Percentiles rank a stretch among this genome's conserved stretches.
These are phyloP conservation scores for Drosophila lacicola DNA, from an alignment of 2,888 invertebrate species.

Conservation along the genomic window DNA sequence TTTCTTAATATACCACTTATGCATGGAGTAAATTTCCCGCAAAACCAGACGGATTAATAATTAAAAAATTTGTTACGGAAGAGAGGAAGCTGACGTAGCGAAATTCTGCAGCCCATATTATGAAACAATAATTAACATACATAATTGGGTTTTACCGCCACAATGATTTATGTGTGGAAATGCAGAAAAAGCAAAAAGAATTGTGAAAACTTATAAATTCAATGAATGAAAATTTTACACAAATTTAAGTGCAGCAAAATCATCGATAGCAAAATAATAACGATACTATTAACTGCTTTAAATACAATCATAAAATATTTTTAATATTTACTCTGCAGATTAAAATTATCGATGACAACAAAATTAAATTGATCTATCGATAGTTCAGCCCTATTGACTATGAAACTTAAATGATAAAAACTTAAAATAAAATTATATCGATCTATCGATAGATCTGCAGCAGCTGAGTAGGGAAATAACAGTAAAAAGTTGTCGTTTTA, in stretches of 20 bases:
- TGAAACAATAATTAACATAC: slow-evolving; percentile 47
- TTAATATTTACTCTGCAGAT: no score
- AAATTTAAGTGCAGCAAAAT: not conserved
- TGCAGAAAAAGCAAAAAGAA: not conserved
- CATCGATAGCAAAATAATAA: not conserved
- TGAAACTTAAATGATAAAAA: no score
- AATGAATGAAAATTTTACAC: not conserved
- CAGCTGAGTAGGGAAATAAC: no score
- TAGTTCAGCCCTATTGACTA: no score
- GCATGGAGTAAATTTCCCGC: slow-evolving; percentile 1
- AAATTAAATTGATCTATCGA: no score
- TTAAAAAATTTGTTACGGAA: slow-evolving; percentile 16
- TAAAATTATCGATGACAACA: no score
- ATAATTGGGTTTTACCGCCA: slow-evolving; percentile 31
- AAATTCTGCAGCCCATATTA: not conserved
- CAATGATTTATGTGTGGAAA: slow-evolving; percentile 4
- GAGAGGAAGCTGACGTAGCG: not conserved
- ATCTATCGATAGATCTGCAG: no score
- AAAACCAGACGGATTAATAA: slow-evolving; percentile 25
- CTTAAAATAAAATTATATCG: no score
- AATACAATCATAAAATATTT: no score
- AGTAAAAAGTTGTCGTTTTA: no score
- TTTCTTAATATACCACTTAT: slow-evolving; percentile 46
- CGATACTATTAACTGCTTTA: no score
- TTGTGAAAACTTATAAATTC: not conserved